Percentiles rank a stretch among this genome's conserved stretches.
Conservation (phyloP, 2,888 invertebrate species). For the Hydriomena furcata region DNA sequence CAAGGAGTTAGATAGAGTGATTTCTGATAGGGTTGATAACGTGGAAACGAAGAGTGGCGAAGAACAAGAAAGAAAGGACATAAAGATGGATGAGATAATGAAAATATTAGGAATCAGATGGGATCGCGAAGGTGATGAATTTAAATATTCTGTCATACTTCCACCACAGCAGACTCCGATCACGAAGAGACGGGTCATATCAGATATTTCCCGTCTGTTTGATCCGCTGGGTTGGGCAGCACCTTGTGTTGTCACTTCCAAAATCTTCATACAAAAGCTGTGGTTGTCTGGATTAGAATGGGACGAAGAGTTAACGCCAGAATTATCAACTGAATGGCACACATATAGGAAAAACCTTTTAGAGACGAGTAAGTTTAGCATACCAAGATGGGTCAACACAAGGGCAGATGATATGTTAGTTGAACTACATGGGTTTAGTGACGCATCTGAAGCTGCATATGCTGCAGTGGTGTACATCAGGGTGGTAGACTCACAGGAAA, state of each 20-base stretch:
- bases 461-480: conserved; percentile 1
- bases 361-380: not conserved
- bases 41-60: conserved; percentile 6
- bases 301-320: conserved; percentile 32
- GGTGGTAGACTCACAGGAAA: not conserved
- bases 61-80: conserved; percentile 24
- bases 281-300: conserved; percentile 42
- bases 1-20: too few species aligned
- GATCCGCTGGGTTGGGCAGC: conserved; percentile 47
- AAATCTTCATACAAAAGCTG: conserved; percentile 43
- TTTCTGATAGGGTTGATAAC: too few species aligned
- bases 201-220: conserved; percentile 41
- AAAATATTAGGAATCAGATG: conserved; percentile 44
- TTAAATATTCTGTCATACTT: conserved; percentile 36
- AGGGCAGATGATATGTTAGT: not conserved
- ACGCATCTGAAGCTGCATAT: conserved; percentile 1
- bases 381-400: not conserved
- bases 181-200: conserved; percentile 45
- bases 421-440: conserved; percentile 3
- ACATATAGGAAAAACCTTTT: not conserved
- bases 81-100: conserved; percentile 32
- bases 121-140: conserved; percentile 37
- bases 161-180: conserved; percentile 21
- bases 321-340: not conserved
- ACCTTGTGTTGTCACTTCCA: conserved; percentile 36